Evolutionary conservation across 2,113 vertebrate species (phyloP).

Genomic region (Illadopsis cleaveri): DNA sequence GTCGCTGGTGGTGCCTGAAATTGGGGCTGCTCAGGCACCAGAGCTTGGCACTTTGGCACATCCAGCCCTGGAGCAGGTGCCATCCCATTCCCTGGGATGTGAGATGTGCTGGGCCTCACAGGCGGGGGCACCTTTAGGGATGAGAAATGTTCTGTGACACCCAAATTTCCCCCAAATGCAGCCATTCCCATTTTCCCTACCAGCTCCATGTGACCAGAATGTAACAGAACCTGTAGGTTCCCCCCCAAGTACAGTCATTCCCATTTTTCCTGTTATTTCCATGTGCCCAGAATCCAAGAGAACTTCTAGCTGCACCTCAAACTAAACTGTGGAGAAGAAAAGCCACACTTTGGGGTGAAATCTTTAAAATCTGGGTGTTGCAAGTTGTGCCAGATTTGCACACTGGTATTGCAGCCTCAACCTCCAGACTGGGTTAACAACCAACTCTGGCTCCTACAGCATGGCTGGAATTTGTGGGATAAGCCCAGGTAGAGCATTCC

Average conservation of each 20-base stretch:
- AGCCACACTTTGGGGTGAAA: background rate
- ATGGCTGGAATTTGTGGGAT: background rate
- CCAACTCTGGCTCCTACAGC: background rate
- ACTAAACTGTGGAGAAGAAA: background rate
- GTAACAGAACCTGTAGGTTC: background rate
- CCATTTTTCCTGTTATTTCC: background rate
- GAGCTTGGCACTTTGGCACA: background rate
- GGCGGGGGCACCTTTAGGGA: conserved; percentile 2
- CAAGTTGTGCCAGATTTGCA: background rate
- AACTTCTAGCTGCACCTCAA: background rate
- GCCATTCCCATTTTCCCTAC: background rate
- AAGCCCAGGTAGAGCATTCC: background rate
- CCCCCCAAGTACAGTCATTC: background rate
- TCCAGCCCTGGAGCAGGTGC: background rate
- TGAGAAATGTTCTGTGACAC: background rate
- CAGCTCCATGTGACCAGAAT: background rate
- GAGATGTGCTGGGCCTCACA: background rate
- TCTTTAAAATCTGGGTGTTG: background rate
- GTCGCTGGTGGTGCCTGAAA: background rate
- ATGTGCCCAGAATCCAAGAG: background rate
- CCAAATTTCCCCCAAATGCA: background rate
- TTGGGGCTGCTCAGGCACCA: background rate
- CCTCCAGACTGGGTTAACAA: background rate
- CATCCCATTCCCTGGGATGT: background rate
- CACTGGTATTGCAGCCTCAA: background rate